Evolutionary conservation across 1,140 invertebrate genomes (phyloP).

Genomic region (Trissolcus basalis): DNA sequence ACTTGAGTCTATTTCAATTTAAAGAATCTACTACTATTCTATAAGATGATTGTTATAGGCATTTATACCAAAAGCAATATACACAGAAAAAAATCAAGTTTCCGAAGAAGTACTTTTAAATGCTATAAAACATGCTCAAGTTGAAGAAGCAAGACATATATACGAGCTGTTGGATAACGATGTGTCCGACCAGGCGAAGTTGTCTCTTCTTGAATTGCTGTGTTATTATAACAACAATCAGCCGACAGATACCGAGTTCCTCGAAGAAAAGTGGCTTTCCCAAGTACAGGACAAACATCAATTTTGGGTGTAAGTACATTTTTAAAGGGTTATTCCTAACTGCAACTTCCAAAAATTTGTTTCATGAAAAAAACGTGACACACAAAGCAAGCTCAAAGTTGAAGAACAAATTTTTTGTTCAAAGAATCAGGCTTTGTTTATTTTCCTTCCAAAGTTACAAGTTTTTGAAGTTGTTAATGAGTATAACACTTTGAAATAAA

Average conservation of each 20-base stretch:
- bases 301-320: conserved; percentile 82
- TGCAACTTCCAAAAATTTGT: no score
- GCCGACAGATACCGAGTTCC: conserved; percentile 79
- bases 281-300: conserved; percentile 32
- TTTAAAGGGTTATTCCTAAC: conserved; percentile 1
- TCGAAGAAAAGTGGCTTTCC: conserved; percentile 87
- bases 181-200: conserved; percentile 80
- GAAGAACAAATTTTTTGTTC: no score
- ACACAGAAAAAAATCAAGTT: conserved; percentile 83
- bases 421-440: no score
- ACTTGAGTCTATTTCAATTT: no score
- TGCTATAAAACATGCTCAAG: conserved; percentile 80
- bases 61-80: conserved; percentile 83
- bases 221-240: conserved; percentile 88
- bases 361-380: no score
- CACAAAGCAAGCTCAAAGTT: no score
- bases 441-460: no score
- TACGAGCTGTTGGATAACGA: conserved; percentile 84
- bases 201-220: conserved; percentile 86
- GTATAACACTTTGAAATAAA: no score
- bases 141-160: conserved; percentile 83
- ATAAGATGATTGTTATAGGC: conserved; percentile 75
- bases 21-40: no score
- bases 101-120: conserved; percentile 79
- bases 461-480: no score